phyloP scores from a whole-genome alignment of 2,113 vertebrate genomes.

The Oryzias melastigma region DNA sequence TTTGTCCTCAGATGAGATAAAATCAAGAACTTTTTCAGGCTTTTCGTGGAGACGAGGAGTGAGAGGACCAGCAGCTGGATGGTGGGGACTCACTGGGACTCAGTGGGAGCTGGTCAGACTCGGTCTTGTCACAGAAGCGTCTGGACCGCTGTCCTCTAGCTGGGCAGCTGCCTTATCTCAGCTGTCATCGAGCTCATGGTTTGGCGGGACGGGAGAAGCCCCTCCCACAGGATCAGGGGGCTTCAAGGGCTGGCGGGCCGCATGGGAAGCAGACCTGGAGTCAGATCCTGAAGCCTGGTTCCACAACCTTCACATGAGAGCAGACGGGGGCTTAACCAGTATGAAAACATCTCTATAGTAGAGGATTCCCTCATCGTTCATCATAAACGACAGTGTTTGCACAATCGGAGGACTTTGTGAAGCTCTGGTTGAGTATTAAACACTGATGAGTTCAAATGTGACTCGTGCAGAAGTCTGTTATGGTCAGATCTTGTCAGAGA shows the following conservation, averaged over 20 bases:
- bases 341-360: background rate
- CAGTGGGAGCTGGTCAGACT: slow-evolving; percentile 14
- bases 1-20: too few relatives aligned
- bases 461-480: too few relatives aligned
- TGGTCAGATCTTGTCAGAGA: too few relatives aligned
- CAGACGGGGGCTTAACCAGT: background rate
- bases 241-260: slow-evolving; percentile 21
- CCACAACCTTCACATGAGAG: slow-evolving; percentile 17
- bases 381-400: background rate
- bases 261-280: slow-evolving; percentile 29
- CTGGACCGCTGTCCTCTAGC: slow-evolving; percentile 15
- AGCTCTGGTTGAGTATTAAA: too few relatives aligned
- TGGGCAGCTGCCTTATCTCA: slow-evolving; percentile 33
- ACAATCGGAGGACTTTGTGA: too few relatives aligned
- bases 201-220: slow-evolving; percentile 29
- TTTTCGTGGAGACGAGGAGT: too few relatives aligned
- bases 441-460: too few relatives aligned
- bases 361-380: slow-evolving; percentile 12
- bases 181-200: slow-evolving; percentile 23
- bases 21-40: too few relatives aligned
- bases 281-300: slow-evolving; percentile 20
- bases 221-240: slow-evolving; percentile 47
- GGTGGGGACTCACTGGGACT: background rate
- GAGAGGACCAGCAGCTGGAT: too few relatives aligned
- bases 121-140: background rate